Percentiles rank a stretch among this genome's conserved stretches.
phyloP scores from a whole-genome alignment of 2,888 invertebrate species.

The Ormyrus labotus region DNA sequence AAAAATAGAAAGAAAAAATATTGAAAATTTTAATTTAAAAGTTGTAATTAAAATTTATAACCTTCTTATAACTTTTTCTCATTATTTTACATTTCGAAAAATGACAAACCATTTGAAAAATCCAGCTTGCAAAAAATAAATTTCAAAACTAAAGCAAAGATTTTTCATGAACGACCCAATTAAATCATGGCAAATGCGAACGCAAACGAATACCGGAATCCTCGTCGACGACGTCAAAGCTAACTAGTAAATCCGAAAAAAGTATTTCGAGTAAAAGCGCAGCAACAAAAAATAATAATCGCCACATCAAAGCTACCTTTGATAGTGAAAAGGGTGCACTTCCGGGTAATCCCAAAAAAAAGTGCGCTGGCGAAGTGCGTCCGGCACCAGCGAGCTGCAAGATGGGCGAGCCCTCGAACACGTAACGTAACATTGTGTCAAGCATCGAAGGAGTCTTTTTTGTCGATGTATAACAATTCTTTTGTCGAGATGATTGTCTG shows the following conservation, averaged over 20 bases:
- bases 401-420: constrained; percentile 60
- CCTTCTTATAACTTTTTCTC: too few relatives aligned
- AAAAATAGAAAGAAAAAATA: too few relatives aligned
- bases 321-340: background rate
- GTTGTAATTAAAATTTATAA: too few relatives aligned
- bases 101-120: too few relatives aligned
- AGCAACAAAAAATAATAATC: constrained; percentile 18
- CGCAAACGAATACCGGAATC: constrained; percentile 46
- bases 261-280: background rate
- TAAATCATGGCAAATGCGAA: constrained; percentile 31
- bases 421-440: constrained; percentile 57
- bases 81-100: too few relatives aligned
- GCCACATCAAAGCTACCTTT: background rate
- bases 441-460: constrained; percentile 54
- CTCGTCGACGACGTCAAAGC: constrained; percentile 25
- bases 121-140: background rate
- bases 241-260: background rate
- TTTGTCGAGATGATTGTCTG: constrained; percentile 49
- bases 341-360: background rate
- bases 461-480: constrained; percentile 50
- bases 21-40: too few relatives aligned
- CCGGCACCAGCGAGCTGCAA: constrained; percentile 61
- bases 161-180: constrained; percentile 27
- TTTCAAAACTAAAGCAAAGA: background rate
- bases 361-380: constrained; percentile 24